Conservation (phyloP, 1,140 invertebrate genomes). For the Drosophila busckii region DNA sequence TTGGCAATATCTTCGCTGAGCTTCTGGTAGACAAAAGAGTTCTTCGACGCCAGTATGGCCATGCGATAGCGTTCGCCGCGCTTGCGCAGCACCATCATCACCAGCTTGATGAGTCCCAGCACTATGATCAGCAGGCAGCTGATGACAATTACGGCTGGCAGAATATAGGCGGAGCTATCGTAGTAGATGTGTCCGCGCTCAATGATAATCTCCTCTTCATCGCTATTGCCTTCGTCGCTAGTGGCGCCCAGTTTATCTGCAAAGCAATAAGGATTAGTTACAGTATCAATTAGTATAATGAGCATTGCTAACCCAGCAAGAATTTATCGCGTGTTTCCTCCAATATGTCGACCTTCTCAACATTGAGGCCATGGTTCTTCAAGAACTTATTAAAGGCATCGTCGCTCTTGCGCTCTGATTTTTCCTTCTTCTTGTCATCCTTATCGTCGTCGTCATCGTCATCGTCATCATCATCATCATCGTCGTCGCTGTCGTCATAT, state of each 20-base stretch:
- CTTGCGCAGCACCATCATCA: constrained; percentile 79
- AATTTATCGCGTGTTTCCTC: constrained; percentile 75
- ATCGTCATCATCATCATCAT: constrained; percentile 41
- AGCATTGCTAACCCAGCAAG: constrained; percentile 45
- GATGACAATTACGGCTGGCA: constrained; percentile 79
- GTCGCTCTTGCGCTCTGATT: constrained; percentile 18
- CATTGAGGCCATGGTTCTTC: constrained; percentile 51
- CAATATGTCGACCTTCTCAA: constrained; percentile 72
- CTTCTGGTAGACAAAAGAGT: constrained; percentile 81
- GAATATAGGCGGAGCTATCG: constrained; percentile 78
- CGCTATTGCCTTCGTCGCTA: constrained; percentile 50
- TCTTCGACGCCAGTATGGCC: constrained; percentile 79
- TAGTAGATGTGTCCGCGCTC: constrained; percentile 79
- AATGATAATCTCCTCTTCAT: constrained; percentile 78
- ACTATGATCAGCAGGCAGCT: constrained; percentile 79
- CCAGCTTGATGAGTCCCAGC: constrained; percentile 80
- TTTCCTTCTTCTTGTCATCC: constrained; percentile 64
- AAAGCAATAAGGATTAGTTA: background rate
- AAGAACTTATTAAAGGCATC: constrained; percentile 17
- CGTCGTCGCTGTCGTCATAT: constrained; percentile 39
- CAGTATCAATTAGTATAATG: background rate
- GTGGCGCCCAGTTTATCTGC: constrained; percentile 54
- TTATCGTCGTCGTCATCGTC: constrained; percentile 63
- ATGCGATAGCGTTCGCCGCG: constrained; percentile 80
- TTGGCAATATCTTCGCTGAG: constrained; percentile 81